These are phyloP conservation scores for Oreortyx pictus DNA, from an alignment of 2,797 vertebrate species.

Conservation along the genomic window DNA sequence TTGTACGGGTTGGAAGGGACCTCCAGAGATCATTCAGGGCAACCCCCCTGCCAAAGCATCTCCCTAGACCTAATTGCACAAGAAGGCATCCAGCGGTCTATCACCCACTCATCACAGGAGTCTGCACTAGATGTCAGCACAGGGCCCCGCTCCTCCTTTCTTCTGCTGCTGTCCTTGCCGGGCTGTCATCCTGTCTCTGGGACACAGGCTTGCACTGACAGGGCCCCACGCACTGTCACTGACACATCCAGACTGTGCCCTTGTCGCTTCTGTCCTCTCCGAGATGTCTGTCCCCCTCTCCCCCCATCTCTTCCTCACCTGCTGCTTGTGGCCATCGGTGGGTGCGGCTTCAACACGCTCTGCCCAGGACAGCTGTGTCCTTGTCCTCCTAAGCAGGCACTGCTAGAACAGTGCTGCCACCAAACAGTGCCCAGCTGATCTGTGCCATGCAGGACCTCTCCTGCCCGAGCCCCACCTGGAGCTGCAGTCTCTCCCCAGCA, in stretches of 20 bases:
- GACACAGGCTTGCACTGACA: slow-evolving; percentile 23
- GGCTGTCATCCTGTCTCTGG: slow-evolving; percentile 35
- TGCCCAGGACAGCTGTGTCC: not conserved
- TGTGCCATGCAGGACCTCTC: accelerated
- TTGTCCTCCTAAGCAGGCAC: accelerated
- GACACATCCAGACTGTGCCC: slow-evolving; percentile 20
- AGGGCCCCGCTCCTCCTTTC: not conserved
- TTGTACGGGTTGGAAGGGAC: no score
- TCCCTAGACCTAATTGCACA: no score
- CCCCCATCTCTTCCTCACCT: not conserved
- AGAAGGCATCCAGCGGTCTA: no score
- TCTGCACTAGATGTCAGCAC: accelerated
- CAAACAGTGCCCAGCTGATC: accelerated
- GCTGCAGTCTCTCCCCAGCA: accelerated
- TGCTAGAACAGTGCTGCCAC: accelerated
- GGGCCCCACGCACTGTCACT: not conserved
- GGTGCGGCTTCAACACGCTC: accelerated
- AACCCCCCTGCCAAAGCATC: no score
- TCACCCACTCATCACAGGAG: not conserved
- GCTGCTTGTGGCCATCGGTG: not conserved
- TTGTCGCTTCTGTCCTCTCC: slow-evolving; percentile 1
- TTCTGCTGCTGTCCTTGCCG: not conserved
- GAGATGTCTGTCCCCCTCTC: not conserved
- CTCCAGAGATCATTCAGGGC: no score
- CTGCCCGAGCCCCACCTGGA: not conserved